Conservation (phyloP, 2,113 vertebrate species). For the Dasyurus viverrinus region DNA sequence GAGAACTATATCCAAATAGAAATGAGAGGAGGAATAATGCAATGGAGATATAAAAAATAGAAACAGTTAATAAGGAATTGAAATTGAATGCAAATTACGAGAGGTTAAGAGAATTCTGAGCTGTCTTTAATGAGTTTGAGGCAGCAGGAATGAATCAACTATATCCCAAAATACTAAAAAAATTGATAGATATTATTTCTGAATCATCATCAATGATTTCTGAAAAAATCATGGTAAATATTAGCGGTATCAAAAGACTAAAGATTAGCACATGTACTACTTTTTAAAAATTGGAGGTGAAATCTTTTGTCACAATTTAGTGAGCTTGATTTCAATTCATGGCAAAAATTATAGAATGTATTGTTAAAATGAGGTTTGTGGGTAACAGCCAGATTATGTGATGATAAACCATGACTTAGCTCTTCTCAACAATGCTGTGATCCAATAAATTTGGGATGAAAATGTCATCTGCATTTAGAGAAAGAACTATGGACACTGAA, state of each 20-base stretch:
- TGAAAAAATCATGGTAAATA: not conserved
- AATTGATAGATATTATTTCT: not conserved
- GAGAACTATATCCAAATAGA: not conserved
- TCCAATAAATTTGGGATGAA: too few species aligned
- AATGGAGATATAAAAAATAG: not conserved
- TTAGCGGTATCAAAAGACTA: not conserved
- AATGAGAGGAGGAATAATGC: not conserved
- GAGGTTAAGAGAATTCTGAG: not conserved
- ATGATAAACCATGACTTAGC: too few species aligned
- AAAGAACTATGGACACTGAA: too few species aligned
- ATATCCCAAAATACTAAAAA: not conserved
- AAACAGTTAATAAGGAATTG: not conserved
- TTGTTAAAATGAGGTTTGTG: not conserved
- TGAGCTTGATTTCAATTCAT: not conserved
- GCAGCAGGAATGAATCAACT: not conserved
- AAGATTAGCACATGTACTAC: not conserved
- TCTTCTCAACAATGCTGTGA: too few species aligned
- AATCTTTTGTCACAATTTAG: not conserved
- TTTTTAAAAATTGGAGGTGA: not conserved
- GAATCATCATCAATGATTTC: not conserved
- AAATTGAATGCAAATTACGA: not conserved
- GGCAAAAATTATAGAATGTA: not conserved
- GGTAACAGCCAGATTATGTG: too few species aligned
- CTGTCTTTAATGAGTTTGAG: not conserved
- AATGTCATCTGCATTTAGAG: too few species aligned